Evolutionary conservation across 1,140 invertebrate species (phyloP).

Genomic region (Drosophila erecta): DNA sequence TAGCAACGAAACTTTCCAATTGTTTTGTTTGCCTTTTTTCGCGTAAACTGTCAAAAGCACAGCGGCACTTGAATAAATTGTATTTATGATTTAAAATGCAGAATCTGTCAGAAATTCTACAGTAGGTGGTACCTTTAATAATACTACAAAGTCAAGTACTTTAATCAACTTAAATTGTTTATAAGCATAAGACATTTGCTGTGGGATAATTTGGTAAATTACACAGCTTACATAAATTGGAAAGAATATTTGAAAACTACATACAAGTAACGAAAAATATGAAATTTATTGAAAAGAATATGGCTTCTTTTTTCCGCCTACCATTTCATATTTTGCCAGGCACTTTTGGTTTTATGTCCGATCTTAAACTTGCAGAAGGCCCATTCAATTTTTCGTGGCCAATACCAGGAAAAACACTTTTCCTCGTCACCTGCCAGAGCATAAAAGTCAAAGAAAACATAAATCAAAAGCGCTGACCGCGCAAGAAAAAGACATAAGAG

Average conservation of each 20-base stretch:
- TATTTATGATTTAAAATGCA: constrained; percentile 23
- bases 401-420: constrained; percentile 20
- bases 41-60: constrained; percentile 55
- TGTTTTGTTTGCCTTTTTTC: constrained; percentile 20
- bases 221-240: too few species aligned
- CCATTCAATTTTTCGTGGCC: constrained; percentile 28
- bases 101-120: constrained; percentile 2
- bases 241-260: too few species aligned
- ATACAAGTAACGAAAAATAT: too few species aligned
- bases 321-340: too few species aligned
- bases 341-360: constrained; percentile 10
- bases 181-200: too few species aligned
- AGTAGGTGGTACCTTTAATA: not conserved
- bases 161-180: too few species aligned
- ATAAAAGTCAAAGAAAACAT: constrained; percentile 39
- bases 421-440: constrained; percentile 23
- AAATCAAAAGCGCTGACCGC: constrained; percentile 42
- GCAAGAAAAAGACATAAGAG: constrained; percentile 17
- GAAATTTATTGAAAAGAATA: not conserved
- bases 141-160: too few species aligned
- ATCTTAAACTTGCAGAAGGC: constrained; percentile 22
- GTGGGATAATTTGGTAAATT: too few species aligned
- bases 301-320: not conserved
- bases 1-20: constrained; percentile 19
- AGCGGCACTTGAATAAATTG: constrained; percentile 29